Evolutionary conservation across 1,140 invertebrate species (phyloP).

Genomic region (Macrostomum lignano): DNA sequence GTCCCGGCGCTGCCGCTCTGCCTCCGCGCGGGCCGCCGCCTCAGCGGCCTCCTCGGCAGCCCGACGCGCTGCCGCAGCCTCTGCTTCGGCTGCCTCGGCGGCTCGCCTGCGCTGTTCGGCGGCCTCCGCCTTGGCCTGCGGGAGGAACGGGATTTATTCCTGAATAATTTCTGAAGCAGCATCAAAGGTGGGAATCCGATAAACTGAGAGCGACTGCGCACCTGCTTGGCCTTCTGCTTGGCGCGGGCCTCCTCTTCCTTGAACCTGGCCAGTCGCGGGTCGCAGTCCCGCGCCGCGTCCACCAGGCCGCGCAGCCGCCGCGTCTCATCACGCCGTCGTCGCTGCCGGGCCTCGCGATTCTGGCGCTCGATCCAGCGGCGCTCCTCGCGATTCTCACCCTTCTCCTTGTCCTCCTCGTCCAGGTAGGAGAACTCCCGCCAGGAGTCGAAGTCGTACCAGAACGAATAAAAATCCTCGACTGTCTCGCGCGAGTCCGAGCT

Average conservation of each 20-base stretch:
- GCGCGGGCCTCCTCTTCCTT: neutral
- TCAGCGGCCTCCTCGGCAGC: neutral
- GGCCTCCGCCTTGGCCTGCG: neutral
- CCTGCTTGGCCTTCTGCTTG: neutral
- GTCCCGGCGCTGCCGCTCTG: neutral
- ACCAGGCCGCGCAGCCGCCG: conserved; percentile 1
- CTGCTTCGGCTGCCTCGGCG: conserved; percentile 1
- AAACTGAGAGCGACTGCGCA: too few species aligned
- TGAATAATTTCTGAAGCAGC: too few species aligned
- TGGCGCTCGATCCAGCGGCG: neutral
- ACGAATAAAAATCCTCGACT: conserved; percentile 33
- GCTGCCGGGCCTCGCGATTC: neutral
- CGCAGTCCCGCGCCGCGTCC: neutral
- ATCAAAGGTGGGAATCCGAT: too few species aligned
- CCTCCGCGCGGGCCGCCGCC: neutral
- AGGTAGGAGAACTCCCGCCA: conserved; percentile 97
- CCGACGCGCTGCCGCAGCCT: neutral
- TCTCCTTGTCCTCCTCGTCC: conserved; percentile 92
- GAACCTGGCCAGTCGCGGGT: conserved; percentile 1
- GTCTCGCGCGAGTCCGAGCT: conserved; percentile 32
- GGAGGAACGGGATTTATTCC: too few species aligned
- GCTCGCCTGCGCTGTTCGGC: neutral
- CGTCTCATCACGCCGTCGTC: neutral
- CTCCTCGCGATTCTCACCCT: conserved; percentile 36
- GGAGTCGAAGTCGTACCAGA: conserved; percentile 72